Evolutionary conservation across 2,888 invertebrate species (phyloP), one percentile per base, ranked within the genome.

Genomic region (Cheilosia soror): DNA sequence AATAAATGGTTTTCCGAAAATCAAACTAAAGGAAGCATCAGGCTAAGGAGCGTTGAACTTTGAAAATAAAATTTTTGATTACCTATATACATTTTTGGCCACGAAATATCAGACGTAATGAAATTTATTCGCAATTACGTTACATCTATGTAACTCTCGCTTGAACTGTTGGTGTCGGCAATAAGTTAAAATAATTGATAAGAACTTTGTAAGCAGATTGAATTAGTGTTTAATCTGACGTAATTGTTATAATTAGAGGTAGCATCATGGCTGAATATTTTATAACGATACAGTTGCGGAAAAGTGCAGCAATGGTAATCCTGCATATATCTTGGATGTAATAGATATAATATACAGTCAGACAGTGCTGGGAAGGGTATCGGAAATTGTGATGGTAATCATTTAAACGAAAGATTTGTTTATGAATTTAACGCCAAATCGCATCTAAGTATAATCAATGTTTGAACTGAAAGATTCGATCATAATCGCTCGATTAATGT

Each of bases 131-230:
- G 57, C 57, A 58, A 47, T 69, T 49, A 15, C 7, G 13, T n/a
- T 68, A 65, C 51, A 27, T 47, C 20, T 47, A 47, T 15, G 20
- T 25, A 40, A 3, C 29, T 42, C 29, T 29, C 29, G 3, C 29
- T 40, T 58, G 6, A 25, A 33, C 57, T 47, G 31, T 13, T 47
- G 29, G 29, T 68, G 72, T 31, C 62, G 27, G 11, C 40, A 51
- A 62, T 60, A 51, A 62, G 42, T 49, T 53, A n/a, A 62, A 40
- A 31, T 33, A 37, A 47, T 25, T 37, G 58, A 62, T 72, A 72
- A 72, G 72, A 31, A n/a, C 5, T 47, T 60, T 60, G 71, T 60
- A 58, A 58, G 60, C 58, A 60, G 47, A 60, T 51, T 71, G n/a
- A 49, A 15, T n/a, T 27, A 25, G 37, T 49, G 37, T 11, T 37